Evolutionary conservation across 2,888 invertebrate genomes (phyloP).

Genomic region (Oscheius sp.): DNA sequence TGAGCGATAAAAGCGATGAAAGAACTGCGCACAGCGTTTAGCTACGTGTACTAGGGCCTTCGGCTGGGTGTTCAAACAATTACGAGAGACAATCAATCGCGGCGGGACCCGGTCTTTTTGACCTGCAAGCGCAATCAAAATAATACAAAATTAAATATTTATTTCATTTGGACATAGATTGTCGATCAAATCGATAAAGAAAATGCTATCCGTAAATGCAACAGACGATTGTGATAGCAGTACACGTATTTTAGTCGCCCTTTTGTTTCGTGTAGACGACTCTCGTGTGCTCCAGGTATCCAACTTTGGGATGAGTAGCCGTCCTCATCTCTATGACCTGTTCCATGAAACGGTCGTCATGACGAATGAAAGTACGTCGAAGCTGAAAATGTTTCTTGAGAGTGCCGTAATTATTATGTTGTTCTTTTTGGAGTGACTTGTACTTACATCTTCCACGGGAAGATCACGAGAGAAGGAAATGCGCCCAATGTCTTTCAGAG

Average conservation of each 20-base stretch:
- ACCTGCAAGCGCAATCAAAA: slow-evolving; percentile 5
- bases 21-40: background rate
- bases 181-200: background rate
- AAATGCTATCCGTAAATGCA: slow-evolving; percentile 1
- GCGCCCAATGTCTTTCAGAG: slow-evolving; percentile 73
- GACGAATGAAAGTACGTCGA: slow-evolving; percentile 71
- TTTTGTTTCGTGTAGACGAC: slow-evolving; percentile 71
- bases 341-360: slow-evolving; percentile 73
- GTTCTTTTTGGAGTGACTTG: background rate
- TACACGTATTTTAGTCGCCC: slow-evolving; percentile 32
- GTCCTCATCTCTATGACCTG: slow-evolving; percentile 73
- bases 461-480: slow-evolving; percentile 73
- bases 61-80: slow-evolving; percentile 8
- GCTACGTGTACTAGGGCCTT: slow-evolving; percentile 26
- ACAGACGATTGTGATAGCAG: background rate
- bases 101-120: slow-evolving; percentile 7
- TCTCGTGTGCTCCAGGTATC: slow-evolving; percentile 73
- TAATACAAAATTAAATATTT: background rate
- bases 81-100: background rate
- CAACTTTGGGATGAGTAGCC: slow-evolving; percentile 72
- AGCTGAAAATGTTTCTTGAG: slow-evolving; percentile 60
- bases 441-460: slow-evolving; percentile 73
- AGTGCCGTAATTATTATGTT: background rate
- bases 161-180: background rate
- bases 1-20: background rate